Evolutionary conservation across 2,888 invertebrate genomes (phyloP).

Genomic region (Platynereis dumerilii): DNA sequence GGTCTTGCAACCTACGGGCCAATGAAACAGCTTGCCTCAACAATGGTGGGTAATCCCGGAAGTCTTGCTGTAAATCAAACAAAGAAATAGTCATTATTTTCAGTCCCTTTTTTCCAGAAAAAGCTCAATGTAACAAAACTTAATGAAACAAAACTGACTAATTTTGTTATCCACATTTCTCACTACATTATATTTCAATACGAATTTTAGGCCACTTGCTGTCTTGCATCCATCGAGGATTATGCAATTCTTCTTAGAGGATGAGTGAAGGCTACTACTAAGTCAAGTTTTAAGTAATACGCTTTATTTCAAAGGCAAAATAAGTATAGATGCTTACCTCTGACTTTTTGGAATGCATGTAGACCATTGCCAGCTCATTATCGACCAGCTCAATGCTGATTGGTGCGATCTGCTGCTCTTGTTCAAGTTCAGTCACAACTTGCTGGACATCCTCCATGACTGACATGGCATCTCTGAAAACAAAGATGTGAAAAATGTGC

Average conservation of each 20-base stretch:
- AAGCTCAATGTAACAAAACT: too few species aligned
- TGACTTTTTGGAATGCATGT: constrained; percentile 88
- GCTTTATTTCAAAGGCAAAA: too few species aligned
- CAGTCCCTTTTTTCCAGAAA: too few species aligned
- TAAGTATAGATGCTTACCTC: constrained; percentile 64
- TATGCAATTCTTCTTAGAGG: too few species aligned
- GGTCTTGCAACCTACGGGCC: constrained; percentile 92
- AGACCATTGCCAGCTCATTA: constrained; percentile 90
- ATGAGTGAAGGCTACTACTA: too few species aligned
- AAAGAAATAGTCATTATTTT: not conserved
- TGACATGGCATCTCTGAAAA: constrained; percentile 68
- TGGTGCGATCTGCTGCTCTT: constrained; percentile 81
- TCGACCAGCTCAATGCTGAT: constrained; percentile 91
- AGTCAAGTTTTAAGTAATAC: too few species aligned
- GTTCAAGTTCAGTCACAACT: constrained; percentile 58
- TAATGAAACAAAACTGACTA: not conserved
- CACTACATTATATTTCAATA: too few species aligned
- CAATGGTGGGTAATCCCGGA: constrained; percentile 89
- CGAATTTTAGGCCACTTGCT: too few species aligned
- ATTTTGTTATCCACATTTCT: not conserved
- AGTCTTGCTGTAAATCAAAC: constrained; percentile 71
- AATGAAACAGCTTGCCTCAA: constrained; percentile 92
- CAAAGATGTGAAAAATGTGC: constrained; percentile 37
- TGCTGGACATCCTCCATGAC: constrained; percentile 68
- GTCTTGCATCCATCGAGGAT: too few species aligned